Evolutionary conservation across 2,797 vertebrate species (phyloP).

Genomic region (Poecile montanus): DNA sequence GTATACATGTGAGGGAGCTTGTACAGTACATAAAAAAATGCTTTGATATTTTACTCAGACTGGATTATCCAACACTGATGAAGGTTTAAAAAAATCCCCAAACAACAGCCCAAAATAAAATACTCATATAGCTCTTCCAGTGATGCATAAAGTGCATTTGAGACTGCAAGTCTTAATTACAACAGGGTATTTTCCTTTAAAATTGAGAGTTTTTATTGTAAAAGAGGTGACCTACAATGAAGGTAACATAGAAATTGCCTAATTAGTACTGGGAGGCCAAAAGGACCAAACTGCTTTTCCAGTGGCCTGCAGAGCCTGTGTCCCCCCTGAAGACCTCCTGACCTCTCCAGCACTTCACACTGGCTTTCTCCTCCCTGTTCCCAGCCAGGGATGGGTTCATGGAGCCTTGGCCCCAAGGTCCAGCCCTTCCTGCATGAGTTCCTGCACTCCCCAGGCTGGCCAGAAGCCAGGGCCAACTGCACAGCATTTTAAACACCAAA

Average conservation of each 20-base stretch:
- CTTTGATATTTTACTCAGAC: neutral
- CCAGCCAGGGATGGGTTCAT: fast-evolving
- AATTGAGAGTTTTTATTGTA: neutral
- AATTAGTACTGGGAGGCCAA: neutral
- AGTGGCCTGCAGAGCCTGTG: neutral
- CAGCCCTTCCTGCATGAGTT: neutral
- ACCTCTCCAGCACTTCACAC: neutral
- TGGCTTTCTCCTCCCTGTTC: neutral
- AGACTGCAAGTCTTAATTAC: neutral
- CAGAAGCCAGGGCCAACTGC: neutral
- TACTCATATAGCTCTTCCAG: neutral
- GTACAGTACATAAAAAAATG: neutral
- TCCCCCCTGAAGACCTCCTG: fast-evolving
- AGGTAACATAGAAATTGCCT: neutral
- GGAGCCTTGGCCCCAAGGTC: neutral
- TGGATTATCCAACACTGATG: neutral
- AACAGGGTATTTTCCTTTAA: neutral
- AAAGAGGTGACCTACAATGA: neutral
- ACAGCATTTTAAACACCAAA: neutral
- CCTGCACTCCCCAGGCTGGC: neutral
- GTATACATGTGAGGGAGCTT: neutral
- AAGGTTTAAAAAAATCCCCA: neutral
- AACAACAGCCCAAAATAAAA: neutral
- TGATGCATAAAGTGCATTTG: neutral
- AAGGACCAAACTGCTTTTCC: neutral